Evolutionary conservation across 1,140 invertebrate species (phyloP).

Genomic region (Mycetomoellerius zeteki): DNA sequence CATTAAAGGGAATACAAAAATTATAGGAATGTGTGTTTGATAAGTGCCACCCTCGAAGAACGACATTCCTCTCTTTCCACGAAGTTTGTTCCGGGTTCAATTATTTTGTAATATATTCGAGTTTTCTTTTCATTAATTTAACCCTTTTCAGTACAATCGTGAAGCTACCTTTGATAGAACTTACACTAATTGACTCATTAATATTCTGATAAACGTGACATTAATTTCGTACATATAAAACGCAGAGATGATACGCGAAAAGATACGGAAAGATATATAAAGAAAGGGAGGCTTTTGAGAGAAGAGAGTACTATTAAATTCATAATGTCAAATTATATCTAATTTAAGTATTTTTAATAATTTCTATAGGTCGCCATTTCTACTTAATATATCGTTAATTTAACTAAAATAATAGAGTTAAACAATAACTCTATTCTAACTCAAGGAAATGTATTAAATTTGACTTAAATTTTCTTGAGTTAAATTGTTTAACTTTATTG

Average conservation of each 20-base stretch:
- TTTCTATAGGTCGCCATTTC: too few species aligned
- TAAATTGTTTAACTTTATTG: too few species aligned
- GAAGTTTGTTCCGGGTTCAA: background rate
- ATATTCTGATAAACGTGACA: slow-evolving; percentile 40
- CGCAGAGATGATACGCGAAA: background rate
- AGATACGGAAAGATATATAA: slow-evolving; percentile 13
- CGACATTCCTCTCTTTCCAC: slow-evolving; percentile 30
- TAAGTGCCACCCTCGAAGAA: slow-evolving; percentile 26
- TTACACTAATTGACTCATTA: slow-evolving; percentile 35
- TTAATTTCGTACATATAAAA: slow-evolving; percentile 46
- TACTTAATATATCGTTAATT: too few species aligned
- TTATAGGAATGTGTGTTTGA: slow-evolving; percentile 9
- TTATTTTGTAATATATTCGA: slow-evolving; percentile 8
- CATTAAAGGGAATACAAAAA: slow-evolving; percentile 37
- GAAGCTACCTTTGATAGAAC: background rate
- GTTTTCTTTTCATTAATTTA: background rate
- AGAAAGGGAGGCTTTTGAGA: background rate
- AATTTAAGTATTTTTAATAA: too few species aligned
- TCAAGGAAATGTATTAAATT: too few species aligned
- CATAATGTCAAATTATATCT: too few species aligned
- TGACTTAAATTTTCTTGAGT: too few species aligned
- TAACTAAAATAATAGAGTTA: too few species aligned
- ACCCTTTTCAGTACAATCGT: background rate
- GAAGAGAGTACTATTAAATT: background rate
- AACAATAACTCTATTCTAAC: too few species aligned